Conservation (phyloP, 2,113 vertebrate genomes). For the Cryptoleucopteryx plumbea region DNA sequence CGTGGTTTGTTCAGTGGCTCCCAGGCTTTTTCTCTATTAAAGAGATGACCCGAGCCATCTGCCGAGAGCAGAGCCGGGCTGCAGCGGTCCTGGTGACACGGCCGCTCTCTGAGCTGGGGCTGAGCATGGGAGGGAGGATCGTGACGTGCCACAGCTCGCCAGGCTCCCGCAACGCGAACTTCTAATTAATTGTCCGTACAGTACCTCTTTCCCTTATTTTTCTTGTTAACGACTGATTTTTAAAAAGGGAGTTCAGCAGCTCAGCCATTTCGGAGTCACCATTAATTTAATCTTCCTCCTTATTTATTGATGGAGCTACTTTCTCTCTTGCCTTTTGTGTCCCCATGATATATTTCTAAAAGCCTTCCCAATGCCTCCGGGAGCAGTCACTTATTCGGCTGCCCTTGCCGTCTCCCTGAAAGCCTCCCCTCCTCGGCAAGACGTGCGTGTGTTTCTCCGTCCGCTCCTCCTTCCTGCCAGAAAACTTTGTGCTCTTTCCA, state of each 20-base stretch:
- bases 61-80: background rate
- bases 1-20: background rate
- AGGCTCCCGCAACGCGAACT: background rate
- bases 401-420: background rate
- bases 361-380: background rate
- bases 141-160: background rate
- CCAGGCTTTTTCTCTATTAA: background rate
- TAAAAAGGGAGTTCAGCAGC: background rate
- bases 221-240: background rate
- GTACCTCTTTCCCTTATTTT: background rate
- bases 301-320: constrained; percentile 39
- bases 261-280: background rate
- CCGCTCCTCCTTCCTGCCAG: background rate
- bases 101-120: background rate
- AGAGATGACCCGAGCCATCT: background rate
- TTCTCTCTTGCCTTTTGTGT: constrained; percentile 18
- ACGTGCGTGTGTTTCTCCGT: rapidly evolving
- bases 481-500: background rate
- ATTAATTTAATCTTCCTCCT: constrained; percentile 47
- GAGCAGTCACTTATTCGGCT: background rate
- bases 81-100: rapidly evolving
- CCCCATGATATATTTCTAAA: constrained; percentile 16
- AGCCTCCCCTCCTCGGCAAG: background rate
- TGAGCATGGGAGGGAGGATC: background rate
- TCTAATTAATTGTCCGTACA: background rate